Evolutionary conservation across 1,140 invertebrate genomes (phyloP).

Genomic region (Myzus persicae): DNA sequence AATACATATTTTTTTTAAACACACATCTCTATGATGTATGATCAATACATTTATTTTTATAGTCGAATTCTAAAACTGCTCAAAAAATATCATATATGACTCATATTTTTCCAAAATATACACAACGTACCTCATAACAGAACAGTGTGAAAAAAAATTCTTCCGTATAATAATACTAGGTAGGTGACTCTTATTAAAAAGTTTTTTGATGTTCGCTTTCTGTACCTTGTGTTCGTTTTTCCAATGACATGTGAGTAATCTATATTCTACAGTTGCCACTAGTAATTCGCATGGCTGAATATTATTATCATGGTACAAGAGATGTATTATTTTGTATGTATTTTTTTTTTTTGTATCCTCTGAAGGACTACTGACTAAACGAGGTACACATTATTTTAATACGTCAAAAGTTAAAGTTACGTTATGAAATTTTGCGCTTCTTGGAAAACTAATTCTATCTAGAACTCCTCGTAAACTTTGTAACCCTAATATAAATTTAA

Average conservation of each 20-base stretch:
- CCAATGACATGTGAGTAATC: neutral
- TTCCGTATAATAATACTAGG: neutral
- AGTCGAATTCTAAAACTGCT: no score
- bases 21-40: no score
- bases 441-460: neutral
- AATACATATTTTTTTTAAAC: no score
- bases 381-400: neutral
- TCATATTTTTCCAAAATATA: no score
- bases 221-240: neutral
- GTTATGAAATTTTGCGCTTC: neutral
- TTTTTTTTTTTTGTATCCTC: neutral
- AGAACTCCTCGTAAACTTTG: neutral
- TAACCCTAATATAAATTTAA: constrained; percentile 28
- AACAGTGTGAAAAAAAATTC: neutral
- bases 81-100: no score
- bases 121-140: no score
- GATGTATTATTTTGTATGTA: neutral
- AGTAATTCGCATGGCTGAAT: neutral
- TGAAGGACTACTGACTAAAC: neutral
- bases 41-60: no score
- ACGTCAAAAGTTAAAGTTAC: neutral
- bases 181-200: neutral
- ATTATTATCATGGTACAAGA: neutral
- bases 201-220: neutral
- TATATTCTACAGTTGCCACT: neutral